Percentiles rank a stretch among this genome's conserved stretches.
Conservation (phyloP, 2,888 invertebrate genomes). For the Aporophyla lueneburgensis region DNA sequence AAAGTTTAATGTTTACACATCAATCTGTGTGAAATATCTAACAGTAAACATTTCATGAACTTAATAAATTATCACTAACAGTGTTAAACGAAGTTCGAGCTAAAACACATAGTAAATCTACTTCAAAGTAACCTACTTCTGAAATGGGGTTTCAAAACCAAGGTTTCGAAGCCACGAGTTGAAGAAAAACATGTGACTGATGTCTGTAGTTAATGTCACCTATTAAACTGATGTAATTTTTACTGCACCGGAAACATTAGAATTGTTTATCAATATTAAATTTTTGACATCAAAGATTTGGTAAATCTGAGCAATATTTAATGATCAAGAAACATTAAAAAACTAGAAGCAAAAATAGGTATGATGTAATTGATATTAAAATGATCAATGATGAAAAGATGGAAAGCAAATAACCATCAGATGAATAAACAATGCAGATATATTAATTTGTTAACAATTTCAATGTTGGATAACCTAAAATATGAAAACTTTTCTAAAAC, state of each 20-base stretch:
- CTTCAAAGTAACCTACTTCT: slow-evolving; percentile 83
- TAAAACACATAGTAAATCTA: slow-evolving; percentile 77
- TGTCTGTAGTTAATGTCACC: slow-evolving; percentile 70
- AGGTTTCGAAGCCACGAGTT: slow-evolving; percentile 70
- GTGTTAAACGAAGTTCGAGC: slow-evolving; percentile 63
- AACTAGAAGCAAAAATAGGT: not conserved
- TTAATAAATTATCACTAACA: slow-evolving; percentile 79
- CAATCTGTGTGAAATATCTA: slow-evolving; percentile 72
- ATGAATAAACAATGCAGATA: not conserved
- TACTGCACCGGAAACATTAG: slow-evolving; percentile 61
- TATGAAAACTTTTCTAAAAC: slow-evolving; percentile 27
- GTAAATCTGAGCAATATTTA: slow-evolving; percentile 10
- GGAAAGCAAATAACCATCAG: not conserved
- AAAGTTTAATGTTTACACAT: slow-evolving; percentile 66
- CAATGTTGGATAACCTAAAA: slow-evolving; percentile 6
- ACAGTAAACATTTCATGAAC: slow-evolving; percentile 76
- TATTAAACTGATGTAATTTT: slow-evolving; percentile 71
- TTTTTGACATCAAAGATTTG: slow-evolving; percentile 46
- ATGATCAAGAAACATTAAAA: slow-evolving; percentile 6
- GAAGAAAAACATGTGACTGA: slow-evolving; percentile 71
- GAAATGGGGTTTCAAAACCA: slow-evolving; percentile 78
- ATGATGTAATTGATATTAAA: not conserved
- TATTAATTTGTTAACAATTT: not conserved
- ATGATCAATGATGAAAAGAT: not conserved
- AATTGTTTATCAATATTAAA: slow-evolving; percentile 66